phyloP scores from a whole-genome alignment of 2,797 vertebrate species.

The Helostoma temminkii region DNA sequence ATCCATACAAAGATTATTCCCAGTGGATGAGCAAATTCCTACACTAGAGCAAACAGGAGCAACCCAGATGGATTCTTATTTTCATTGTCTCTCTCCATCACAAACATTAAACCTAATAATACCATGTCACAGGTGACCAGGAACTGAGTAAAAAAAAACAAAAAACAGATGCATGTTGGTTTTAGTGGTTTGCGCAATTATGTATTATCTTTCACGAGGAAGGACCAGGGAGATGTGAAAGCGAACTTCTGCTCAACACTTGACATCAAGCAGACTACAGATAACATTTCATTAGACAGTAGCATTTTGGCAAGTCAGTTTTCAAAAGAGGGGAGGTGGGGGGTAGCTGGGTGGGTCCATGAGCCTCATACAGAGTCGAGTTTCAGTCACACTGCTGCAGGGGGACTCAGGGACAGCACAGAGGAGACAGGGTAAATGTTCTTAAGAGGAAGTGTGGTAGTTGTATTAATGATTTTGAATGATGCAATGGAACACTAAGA shows the following conservation, averaged over 20 bases:
- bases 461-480: not conserved
- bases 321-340: slow-evolving; percentile 6
- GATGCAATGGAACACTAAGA: not conserved
- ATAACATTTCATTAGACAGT: slow-evolving; percentile 16
- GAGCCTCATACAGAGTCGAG: slow-evolving; percentile 18
- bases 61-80: not conserved
- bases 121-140: not conserved
- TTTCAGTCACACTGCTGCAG: slow-evolving; percentile 39
- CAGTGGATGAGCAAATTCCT: slow-evolving; percentile 13
- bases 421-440: slow-evolving; percentile 9
- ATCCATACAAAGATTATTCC: slow-evolving; percentile 48
- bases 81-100: not conserved
- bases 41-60: slow-evolving; percentile 23
- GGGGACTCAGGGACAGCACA: slow-evolving; percentile 7
- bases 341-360: slow-evolving; percentile 5
- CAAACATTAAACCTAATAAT: slow-evolving; percentile 16
- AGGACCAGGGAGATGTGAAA: not conserved
- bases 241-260: not conserved
- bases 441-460: not conserved
- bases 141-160: too few species aligned
- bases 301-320: slow-evolving; percentile 20
- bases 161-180: not conserved
- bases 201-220: slow-evolving; percentile 23
- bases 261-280: slow-evolving; percentile 10
- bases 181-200: not conserved